A percentile compares a stretch with the other conserved stretches of the same genome.
phyloP scores from a whole-genome alignment of 2,888 invertebrate species.

The Bimastos eiseni region DNA sequence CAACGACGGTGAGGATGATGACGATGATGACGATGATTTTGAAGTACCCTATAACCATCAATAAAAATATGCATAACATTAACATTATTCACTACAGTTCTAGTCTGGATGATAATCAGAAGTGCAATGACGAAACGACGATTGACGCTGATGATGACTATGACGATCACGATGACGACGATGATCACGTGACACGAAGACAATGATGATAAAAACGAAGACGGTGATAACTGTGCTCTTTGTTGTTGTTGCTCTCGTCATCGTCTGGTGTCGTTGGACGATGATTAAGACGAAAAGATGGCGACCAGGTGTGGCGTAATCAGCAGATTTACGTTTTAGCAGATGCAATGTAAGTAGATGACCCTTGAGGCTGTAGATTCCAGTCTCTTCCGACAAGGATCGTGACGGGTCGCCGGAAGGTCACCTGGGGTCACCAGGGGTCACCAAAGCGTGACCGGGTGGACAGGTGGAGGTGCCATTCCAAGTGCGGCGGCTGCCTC shows the following conservation, averaged over 20 bases:
- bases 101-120: background rate
- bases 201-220: slow-evolving; percentile 15
- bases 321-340: background rate
- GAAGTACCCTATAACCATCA: background rate
- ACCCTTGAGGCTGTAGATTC: background rate
- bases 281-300: background rate
- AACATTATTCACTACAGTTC: background rate
- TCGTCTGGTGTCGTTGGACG: background rate
- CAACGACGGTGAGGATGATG: slow-evolving; percentile 13
- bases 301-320: background rate
- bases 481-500: slow-evolving; percentile 17
- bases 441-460: slow-evolving; percentile 19
- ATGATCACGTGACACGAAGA: background rate
- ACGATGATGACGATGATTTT: background rate
- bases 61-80: background rate
- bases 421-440: background rate
- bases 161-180: slow-evolving; percentile 26
- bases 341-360: background rate
- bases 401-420: background rate
- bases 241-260: background rate
- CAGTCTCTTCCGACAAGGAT: background rate
- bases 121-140: background rate
- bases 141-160: background rate
- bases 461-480: slow-evolving; percentile 8
- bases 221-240: slow-evolving; percentile 18